These are phyloP conservation scores for Alfaro cultratus DNA, from an alignment of 2,797 vertebrate species.

Conservation along the genomic window DNA sequence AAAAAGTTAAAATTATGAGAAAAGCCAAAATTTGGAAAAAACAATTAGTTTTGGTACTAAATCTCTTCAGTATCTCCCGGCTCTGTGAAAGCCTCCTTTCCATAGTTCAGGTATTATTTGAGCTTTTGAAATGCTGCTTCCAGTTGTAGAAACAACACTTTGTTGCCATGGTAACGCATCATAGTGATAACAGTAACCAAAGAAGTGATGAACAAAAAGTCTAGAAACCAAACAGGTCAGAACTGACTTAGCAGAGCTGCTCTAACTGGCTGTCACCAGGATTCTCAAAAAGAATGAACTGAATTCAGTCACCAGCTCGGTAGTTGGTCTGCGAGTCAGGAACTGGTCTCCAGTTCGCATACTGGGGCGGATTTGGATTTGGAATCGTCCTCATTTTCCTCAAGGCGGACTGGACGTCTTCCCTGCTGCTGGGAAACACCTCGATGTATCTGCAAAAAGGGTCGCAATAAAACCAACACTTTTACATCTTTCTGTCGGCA, in stretches of 20 bases:
- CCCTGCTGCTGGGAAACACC: slow-evolving; percentile 86
- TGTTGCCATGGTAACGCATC: no score
- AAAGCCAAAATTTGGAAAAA: no score
- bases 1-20: no score
- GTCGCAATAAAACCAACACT: neutral
- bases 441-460: slow-evolving; percentile 87
- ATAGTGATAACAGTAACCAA: neutral
- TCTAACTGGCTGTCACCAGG: neutral
- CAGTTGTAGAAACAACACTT: no score
- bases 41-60: no score
- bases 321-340: neutral
- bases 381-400: neutral
- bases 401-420: slow-evolving; percentile 66
- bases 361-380: neutral
- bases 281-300: neutral
- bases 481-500: neutral
- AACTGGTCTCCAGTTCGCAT: neutral
- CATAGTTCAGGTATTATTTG: no score
- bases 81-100: no score
- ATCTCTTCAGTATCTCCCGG: no score
- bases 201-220: neutral
- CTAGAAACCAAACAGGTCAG: neutral
- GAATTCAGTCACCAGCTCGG: slow-evolving; percentile 27
- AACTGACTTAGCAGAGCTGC: neutral
- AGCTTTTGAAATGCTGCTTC: no score